Evolutionary conservation across 2,113 vertebrate genomes (phyloP).

Genomic region (Aythya baeri): DNA sequence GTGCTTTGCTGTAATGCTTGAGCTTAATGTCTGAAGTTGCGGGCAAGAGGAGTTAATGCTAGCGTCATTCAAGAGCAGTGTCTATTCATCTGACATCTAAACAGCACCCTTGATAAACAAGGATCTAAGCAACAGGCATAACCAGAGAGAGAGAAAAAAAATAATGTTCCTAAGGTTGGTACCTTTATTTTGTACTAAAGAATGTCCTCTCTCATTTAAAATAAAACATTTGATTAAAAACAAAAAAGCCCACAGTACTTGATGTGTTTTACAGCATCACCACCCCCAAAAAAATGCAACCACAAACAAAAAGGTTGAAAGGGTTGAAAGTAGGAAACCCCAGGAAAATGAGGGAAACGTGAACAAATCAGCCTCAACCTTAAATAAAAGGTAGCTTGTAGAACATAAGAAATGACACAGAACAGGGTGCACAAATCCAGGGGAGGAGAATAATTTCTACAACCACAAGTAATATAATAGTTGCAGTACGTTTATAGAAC

Average conservation of each 20-base stretch:
- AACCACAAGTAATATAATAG: not conserved
- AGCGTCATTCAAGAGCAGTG: constrained; percentile 35
- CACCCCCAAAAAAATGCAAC: not conserved
- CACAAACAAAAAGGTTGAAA: not conserved
- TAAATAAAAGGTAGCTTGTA: not conserved
- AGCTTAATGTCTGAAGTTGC: constrained; percentile 41
- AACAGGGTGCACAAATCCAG: not conserved
- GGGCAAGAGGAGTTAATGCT: constrained; percentile 38
- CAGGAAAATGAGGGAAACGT: not conserved
- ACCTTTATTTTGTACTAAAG: not conserved
- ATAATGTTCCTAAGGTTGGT: not conserved
- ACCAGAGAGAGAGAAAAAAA: not conserved
- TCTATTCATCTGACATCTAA: constrained; percentile 25
- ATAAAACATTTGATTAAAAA: not conserved
- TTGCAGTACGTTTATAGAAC: not conserved
- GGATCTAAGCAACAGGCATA: not conserved
- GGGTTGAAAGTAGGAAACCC: not conserved
- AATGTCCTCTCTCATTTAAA: not conserved
- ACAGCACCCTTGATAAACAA: not conserved
- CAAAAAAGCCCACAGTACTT: not conserved
- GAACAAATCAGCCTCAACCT: not conserved
- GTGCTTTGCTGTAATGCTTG: not conserved
- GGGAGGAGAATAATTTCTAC: not conserved
- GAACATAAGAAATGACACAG: not conserved
- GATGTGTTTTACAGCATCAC: not conserved